Conservation (phyloP, 1,140 invertebrate genomes). For the Leptinotarsa undecemlineata region DNA sequence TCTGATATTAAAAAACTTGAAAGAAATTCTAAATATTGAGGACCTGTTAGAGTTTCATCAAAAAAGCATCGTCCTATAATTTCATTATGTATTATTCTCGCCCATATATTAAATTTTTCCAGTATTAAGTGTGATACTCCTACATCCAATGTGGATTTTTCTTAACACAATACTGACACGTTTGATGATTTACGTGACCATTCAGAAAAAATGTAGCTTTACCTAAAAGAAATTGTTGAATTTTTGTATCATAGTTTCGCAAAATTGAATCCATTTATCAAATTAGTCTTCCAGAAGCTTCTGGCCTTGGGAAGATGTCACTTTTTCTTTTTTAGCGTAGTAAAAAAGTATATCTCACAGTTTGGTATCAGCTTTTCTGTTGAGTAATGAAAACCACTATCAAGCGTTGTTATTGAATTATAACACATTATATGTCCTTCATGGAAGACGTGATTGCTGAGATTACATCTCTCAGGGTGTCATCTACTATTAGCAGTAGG, state of each 20-base stretch:
- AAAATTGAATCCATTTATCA: background rate
- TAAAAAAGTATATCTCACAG: too few species aligned
- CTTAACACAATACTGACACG: background rate
- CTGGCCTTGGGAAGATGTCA: background rate
- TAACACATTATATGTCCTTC: too few species aligned
- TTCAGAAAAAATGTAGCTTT: background rate
- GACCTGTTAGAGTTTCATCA: background rate
- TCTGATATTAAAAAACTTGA: background rate
- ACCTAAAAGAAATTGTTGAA: background rate
- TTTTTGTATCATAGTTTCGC: background rate
- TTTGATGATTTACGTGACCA: background rate
- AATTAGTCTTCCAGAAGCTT: background rate
- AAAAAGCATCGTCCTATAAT: conserved; percentile 11
- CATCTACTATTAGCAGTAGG: too few species aligned
- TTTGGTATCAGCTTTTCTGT: too few species aligned
- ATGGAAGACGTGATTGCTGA: too few species aligned
- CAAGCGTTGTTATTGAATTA: too few species aligned
- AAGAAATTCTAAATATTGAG: conserved; percentile 16
- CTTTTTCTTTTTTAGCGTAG: too few species aligned
- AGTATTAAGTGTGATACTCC: background rate
- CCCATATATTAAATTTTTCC: conserved; percentile 7
- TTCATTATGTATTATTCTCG: background rate
- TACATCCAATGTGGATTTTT: background rate
- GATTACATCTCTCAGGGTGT: too few species aligned
- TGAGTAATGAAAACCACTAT: too few species aligned